Conservation (phyloP, 1,140 invertebrate genomes). For the Brachionus calyciflorus region DNA sequence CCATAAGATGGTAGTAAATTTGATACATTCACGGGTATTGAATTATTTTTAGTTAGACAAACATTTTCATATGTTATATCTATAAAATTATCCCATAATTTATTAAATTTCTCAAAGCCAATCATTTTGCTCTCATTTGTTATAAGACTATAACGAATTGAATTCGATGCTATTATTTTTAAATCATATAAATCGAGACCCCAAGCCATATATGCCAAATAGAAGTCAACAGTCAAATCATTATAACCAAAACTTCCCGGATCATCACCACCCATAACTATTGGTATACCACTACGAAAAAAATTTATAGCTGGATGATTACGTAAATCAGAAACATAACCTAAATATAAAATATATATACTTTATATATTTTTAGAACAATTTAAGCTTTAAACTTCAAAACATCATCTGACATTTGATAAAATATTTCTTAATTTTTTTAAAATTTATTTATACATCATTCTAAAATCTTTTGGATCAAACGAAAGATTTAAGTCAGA, state of each 20-base stretch:
- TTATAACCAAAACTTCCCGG: constrained; percentile 52
- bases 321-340: constrained; percentile 50
- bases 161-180: constrained; percentile 50
- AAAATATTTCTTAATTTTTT: no score
- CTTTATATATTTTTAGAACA: no score
- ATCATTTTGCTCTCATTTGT: constrained; percentile 45
- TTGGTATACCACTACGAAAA: constrained; percentile 50
- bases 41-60: constrained; percentile 41
- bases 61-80: constrained; percentile 47
- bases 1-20: constrained; percentile 3
- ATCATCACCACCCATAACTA: constrained; percentile 52
- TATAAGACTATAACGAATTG: constrained; percentile 50
- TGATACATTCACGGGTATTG: not conserved
- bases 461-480: no score
- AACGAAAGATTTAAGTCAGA: no score
- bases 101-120: constrained; percentile 50
- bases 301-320: constrained; percentile 51
- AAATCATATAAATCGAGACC: constrained; percentile 50
- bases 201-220: constrained; percentile 52
- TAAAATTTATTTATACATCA: no score
- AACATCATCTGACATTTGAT: no score
- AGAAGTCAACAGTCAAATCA: constrained; percentile 52
- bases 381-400: no score
- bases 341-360: constrained; percentile 49
- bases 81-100: constrained; percentile 49